Evolutionary conservation across 2,113 vertebrate genomes (phyloP).

Genomic region (Campylomormyrus numenius): DNA sequence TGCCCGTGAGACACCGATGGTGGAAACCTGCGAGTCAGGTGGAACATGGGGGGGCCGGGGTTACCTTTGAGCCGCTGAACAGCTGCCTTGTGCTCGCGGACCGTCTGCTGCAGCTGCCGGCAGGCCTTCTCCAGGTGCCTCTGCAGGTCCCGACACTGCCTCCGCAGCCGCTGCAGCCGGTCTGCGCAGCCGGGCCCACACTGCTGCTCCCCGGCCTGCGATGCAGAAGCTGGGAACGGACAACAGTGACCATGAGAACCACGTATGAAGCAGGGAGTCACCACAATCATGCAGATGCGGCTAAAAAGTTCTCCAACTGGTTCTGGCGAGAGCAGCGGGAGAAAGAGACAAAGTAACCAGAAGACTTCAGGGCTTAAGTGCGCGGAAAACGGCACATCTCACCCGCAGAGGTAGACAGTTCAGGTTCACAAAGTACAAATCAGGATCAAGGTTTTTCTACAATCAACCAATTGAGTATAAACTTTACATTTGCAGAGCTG

Average conservation of each 20-base stretch:
- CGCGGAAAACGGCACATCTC: background rate
- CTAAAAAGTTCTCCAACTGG: background rate
- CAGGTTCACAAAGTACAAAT: background rate
- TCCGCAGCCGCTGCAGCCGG: conserved; percentile 61
- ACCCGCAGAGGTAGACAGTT: background rate
- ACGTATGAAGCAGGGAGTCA: background rate
- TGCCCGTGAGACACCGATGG: background rate
- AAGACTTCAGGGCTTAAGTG: background rate
- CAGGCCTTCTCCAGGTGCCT: conserved; percentile 70
- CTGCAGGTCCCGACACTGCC: conserved; percentile 70
- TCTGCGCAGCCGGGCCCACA: conserved; percentile 55
- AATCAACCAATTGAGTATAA: background rate
- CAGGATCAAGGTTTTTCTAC: background rate
- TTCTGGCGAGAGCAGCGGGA: background rate
- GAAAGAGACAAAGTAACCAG: background rate
- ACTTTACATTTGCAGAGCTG: background rate
- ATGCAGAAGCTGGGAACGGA: conserved; percentile 33
- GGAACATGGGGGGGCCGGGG: too few species aligned
- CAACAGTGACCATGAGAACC: background rate
- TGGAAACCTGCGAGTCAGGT: background rate
- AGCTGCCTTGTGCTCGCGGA: conserved; percentile 61
- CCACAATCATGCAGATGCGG: background rate
- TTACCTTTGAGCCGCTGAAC: conserved; percentile 65
- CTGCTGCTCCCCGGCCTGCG: conserved; percentile 43
- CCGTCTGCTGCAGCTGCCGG: conserved; percentile 68